A percentile compares a stretch with the other conserved stretches of the same genome.
Evolutionary conservation across 2,888 invertebrate species (phyloP).

Genomic region (Nasonia oneida): DNA sequence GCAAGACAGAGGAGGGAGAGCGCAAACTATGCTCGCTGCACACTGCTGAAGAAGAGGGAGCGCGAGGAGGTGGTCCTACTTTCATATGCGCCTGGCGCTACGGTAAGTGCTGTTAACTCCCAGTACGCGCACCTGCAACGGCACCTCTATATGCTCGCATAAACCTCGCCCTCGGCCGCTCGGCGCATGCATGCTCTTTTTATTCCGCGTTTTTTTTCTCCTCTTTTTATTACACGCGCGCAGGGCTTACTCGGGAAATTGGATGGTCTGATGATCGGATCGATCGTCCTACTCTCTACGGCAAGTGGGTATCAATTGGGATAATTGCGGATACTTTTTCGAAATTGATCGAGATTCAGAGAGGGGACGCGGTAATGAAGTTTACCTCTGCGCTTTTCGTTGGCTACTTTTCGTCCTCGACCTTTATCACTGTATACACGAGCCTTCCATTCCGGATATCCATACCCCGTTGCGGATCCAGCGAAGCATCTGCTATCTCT

Average conservation of each 20-base stretch:
- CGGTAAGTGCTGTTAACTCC: constrained; percentile 70
- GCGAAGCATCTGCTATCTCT: background rate
- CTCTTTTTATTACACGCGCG: background rate
- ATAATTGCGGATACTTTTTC: background rate
- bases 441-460: background rate
- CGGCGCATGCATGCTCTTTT: constrained; percentile 30
- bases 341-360: background rate
- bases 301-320: constrained; percentile 1
- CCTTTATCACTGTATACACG: background rate
- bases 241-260: background rate
- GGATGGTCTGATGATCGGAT: background rate
- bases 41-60: background rate
- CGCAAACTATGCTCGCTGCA: constrained; percentile 16
- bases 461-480: background rate
- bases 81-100: constrained; percentile 64
- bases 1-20: constrained; percentile 37
- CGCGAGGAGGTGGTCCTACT: constrained; percentile 54
- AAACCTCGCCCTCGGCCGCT: constrained; percentile 53
- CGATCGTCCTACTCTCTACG: background rate
- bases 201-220: background rate
- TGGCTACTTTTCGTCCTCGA: background rate
- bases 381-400: background rate
- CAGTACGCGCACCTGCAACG: constrained; percentile 66
- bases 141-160: constrained; percentile 49
- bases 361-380: background rate